A percentile compares a stretch with the other conserved stretches of the same genome.
Conservation (phyloP, 2,888 invertebrate species). For the Hyles lineata region DNA sequence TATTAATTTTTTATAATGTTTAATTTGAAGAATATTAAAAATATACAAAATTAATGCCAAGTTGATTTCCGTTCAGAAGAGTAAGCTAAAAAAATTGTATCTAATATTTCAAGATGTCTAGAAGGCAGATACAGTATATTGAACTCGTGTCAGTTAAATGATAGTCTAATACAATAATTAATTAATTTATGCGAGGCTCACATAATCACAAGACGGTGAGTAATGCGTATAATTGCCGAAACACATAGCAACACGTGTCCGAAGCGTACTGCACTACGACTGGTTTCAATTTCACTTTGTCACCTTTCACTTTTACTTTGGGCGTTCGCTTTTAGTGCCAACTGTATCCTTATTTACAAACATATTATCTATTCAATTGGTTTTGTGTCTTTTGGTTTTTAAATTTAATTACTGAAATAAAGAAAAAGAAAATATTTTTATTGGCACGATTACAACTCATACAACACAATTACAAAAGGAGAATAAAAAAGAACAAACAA, state of each 20-base stretch:
- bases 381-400: not conserved
- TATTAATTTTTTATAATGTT: no score
- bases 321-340: slow-evolving; percentile 1
- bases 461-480: no score
- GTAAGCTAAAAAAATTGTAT: no score
- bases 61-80: no score
- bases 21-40: no score
- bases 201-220: not conserved
- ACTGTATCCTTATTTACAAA: not conserved
- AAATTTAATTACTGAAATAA: not conserved
- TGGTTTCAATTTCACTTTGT: slow-evolving; percentile 39
- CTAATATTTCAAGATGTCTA: not conserved
- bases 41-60: no score
- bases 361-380: not conserved
- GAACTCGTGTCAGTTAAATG: not conserved
- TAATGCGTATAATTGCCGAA: not conserved
- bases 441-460: no score
- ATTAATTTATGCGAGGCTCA: not conserved
- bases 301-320: slow-evolving; percentile 42
- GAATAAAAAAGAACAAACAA: no score
- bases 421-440: no score
- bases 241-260: not conserved
- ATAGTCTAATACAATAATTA: not conserved
- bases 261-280: not conserved
- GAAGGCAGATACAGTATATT: not conserved